These are phyloP conservation scores for Scortum barcoo DNA, from an alignment of 2,113 vertebrate species.

Conservation along the genomic window DNA sequence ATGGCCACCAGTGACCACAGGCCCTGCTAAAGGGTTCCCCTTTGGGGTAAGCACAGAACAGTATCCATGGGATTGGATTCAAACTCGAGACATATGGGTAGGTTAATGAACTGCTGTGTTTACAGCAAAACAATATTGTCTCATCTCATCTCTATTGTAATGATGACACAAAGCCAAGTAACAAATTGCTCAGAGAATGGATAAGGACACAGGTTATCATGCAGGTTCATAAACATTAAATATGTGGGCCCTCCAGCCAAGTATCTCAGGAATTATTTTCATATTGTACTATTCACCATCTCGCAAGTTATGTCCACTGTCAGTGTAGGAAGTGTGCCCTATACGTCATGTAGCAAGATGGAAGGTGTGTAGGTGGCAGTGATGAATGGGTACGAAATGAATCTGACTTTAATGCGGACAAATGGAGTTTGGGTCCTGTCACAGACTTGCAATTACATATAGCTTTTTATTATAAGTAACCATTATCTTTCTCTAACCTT, in stretches of 20 bases:
- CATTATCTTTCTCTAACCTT: background rate
- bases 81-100: background rate
- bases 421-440: background rate
- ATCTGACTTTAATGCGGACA: background rate
- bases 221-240: background rate
- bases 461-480: background rate
- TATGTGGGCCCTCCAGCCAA: background rate
- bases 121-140: background rate
- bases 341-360: background rate
- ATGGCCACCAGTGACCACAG: constrained; percentile 34
- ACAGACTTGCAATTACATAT: too few relatives aligned
- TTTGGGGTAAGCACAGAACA: constrained; percentile 21
- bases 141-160: background rate
- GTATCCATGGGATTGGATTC: background rate
- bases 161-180: constrained; percentile 6
- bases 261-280: background rate
- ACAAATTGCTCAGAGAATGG: background rate
- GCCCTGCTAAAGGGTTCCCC: constrained; percentile 34
- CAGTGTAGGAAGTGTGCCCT: background rate
- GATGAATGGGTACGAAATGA: background rate
- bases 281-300: background rate
- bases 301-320: background rate
- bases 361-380: background rate
- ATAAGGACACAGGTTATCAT: background rate
- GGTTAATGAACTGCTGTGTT: constrained; percentile 38